These are phyloP conservation scores for Oryzias melastigma DNA, from an alignment of 2,113 vertebrate genomes.

Conservation along the genomic window DNA sequence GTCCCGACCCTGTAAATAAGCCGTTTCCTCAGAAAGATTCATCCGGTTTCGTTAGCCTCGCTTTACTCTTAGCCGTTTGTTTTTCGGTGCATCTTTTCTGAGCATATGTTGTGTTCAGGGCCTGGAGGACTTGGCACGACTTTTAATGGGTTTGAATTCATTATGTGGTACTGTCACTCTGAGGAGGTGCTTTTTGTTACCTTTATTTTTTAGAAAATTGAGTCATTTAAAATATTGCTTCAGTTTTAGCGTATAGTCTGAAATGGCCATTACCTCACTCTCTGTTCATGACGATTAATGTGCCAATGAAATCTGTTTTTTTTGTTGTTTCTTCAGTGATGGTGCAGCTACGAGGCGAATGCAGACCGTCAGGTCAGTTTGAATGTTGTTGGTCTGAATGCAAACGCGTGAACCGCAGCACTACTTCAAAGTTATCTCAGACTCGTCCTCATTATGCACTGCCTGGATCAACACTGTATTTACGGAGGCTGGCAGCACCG, in stretches of 20 bases:
- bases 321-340: conserved; percentile 59
- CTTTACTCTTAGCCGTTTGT: conserved; percentile 13
- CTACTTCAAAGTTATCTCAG: conserved; percentile 24
- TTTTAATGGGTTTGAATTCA: conserved; percentile 31
- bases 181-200: conserved; percentile 16
- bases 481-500: conserved; percentile 50
- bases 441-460: conserved; percentile 55
- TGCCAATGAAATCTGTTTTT: conserved; percentile 69
- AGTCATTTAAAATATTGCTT: conserved; percentile 37
- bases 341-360: conserved; percentile 48
- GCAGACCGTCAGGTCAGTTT: conserved; percentile 30
- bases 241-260: conserved; percentile 47
- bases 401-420: conserved; percentile 13
- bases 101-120: conserved; percentile 33
- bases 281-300: conserved; percentile 58
- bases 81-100: conserved; percentile 22
- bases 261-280: conserved; percentile 40
- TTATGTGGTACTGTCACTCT: conserved; percentile 29
- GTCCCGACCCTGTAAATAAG: conserved; percentile 60
- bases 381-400: conserved; percentile 23
- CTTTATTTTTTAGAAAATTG: conserved; percentile 21
- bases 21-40: conserved; percentile 29
- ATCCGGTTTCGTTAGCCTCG: conserved; percentile 10
- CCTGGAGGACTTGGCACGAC: conserved; percentile 16
- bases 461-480: conserved; percentile 60